Evolutionary conservation across 1,140 invertebrate genomes (phyloP), one percentile per base, ranked within the genome.

Genomic region (Procambarus clarkii): DNA sequence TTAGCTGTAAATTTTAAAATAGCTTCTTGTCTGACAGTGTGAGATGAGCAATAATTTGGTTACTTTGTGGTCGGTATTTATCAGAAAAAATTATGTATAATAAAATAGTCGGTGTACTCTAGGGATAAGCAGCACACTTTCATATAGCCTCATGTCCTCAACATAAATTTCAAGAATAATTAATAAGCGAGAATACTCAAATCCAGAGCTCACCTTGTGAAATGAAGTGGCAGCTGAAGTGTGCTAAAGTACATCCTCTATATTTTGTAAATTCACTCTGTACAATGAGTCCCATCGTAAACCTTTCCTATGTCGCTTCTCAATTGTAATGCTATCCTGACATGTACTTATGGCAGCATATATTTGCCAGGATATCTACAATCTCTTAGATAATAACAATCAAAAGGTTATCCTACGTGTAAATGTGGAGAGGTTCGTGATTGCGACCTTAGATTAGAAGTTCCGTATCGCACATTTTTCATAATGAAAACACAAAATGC

Each of bases 311-410:
- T 74, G 87, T 89, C 58, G 87, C 87, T 89, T 89, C 79, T 85
- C 89, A 78, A 60, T 84, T 84, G 77, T 80, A 85, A 60, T 88
- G 79, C 60, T 81, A 89, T 89, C 87, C 87, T 81, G 79, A 89
- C 77, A 79, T 71, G 79, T 82, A 82, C 74, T 71, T 82, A 83
- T 81, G 87, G 87, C 64, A 89, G 79, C 86, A 80, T 88, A 88
- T 88, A 91, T 80, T 77, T 79, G 74, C 88, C 81, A 79, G 83
- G 84, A 86, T 86, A 86, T 86, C 77, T 74, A 79, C 84, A 83
- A 86, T 69, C 90, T 91, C 77, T 81, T 91, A 91, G 90, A 74
- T 87, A 82, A 58, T 86, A 87, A 91, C 90, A 91, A 91, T 91
- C 90, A 91, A 91, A 91, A 91, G 79, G 71, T 84, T 84, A 84